A percentile compares a stretch with the other conserved stretches of the same genome.
Evolutionary conservation across 2,888 invertebrate species (phyloP).

Genomic region (Tenthredo mesomela): DNA sequence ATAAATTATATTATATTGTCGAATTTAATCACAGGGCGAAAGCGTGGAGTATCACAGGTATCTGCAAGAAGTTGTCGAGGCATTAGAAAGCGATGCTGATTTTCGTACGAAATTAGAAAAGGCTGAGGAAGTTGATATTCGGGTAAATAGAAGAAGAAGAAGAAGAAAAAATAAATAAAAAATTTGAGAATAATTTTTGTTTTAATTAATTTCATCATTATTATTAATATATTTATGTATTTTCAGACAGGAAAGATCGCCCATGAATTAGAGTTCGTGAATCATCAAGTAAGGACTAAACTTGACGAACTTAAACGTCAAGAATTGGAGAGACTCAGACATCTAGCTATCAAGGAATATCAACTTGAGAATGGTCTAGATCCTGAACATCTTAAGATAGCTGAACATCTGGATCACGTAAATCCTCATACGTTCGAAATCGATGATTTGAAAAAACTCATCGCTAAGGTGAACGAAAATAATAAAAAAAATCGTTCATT

Average conservation of each 20-base stretch:
- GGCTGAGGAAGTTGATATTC: slow-evolving; percentile 90
- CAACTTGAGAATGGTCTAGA: slow-evolving; percentile 85
- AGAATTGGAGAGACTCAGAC: slow-evolving; percentile 90
- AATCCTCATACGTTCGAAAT: slow-evolving; percentile 97
- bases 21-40: slow-evolving; percentile 59
- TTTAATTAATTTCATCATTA: background rate
- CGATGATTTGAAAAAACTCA: slow-evolving; percentile 94
- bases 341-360: slow-evolving; percentile 84
- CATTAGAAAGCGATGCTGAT: slow-evolving; percentile 92
- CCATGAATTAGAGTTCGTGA: slow-evolving; percentile 92
- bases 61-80: slow-evolving; percentile 92
- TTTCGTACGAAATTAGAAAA: slow-evolving; percentile 90
- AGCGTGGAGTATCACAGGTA: slow-evolving; percentile 92
- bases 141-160: too few species aligned
- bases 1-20: background rate
- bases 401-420: slow-evolving; percentile 90
- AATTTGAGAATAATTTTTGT: background rate
- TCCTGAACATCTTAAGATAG: slow-evolving; percentile 81
- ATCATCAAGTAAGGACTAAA: slow-evolving; percentile 91
- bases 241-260: slow-evolving; percentile 93
- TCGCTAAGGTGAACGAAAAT: slow-evolving; percentile 84
- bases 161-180: too few species aligned
- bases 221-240: too few species aligned
- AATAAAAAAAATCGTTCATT: slow-evolving; percentile 54
- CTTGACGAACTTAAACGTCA: slow-evolving; percentile 95